Percentiles rank a stretch among this genome's conserved stretches.
These are phyloP conservation scores for Dysidea cf. avara DNA, from an alignment of 37 sponge, comb jelly and placozoan genomes.

Conservation along the genomic window DNA sequence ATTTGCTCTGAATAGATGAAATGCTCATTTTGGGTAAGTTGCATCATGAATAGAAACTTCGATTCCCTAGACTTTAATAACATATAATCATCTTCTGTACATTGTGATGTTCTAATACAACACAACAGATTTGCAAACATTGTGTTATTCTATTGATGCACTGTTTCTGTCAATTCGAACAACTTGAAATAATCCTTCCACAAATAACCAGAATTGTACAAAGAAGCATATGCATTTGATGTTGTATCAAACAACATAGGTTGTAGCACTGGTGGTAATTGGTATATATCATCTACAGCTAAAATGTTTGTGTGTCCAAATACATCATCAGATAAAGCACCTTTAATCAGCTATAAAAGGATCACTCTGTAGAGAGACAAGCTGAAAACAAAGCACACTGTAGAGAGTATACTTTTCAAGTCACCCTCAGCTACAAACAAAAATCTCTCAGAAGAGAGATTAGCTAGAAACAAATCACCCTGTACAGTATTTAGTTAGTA, in stretches of 20 bases:
- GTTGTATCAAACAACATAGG: conserved; percentile 20
- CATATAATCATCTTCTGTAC: conserved; percentile 28
- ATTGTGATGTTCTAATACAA: conserved; percentile 25
- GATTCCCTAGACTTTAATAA: conserved; percentile 17
- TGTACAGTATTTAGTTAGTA: too few species aligned
- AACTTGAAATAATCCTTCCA: conserved; percentile 39
- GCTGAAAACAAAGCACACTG: too few species aligned
- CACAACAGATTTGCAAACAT: conserved; percentile 31
- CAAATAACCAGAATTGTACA: conserved; percentile 42
- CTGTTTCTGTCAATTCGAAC: conserved; percentile 36
- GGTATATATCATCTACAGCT: conserved; percentile 50
- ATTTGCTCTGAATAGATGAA: conserved; percentile 45
- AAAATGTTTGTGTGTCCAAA: conserved; percentile 33
- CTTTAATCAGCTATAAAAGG: conserved; percentile 31
- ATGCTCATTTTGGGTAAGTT: conserved; percentile 31
- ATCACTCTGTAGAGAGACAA: too few species aligned
- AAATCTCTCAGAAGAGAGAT: too few species aligned
- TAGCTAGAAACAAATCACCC: too few species aligned
- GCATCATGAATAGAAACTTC: neutral
- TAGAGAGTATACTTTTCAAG: too few species aligned
- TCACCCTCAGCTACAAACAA: too few species aligned
- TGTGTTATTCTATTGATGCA: conserved; percentile 36
- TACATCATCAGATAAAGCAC: conserved; percentile 8
- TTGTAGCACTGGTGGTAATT: conserved; percentile 25
- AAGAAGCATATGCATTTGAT: conserved; percentile 24